Conservation (phyloP, 2,888 invertebrate species). For the Caenorhabditis sp. region DNA sequence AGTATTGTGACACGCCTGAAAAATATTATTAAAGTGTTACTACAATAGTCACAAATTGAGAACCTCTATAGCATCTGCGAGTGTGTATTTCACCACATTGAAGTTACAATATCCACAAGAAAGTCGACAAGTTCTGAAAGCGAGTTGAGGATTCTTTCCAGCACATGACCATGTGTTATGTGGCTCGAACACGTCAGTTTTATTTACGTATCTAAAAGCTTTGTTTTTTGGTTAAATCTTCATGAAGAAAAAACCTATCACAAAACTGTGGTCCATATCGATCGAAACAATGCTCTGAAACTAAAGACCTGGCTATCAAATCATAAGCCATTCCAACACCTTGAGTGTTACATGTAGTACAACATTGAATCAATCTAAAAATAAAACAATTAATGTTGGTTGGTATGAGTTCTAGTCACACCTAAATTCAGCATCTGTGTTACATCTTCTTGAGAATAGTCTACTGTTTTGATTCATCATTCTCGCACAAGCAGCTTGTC, state of each 20-base stretch:
- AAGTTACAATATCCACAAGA: constrained; percentile 64
- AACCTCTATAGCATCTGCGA: constrained; percentile 57
- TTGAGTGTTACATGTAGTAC: constrained; percentile 56
- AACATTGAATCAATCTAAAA: constrained; percentile 57
- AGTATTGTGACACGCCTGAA: constrained; percentile 30
- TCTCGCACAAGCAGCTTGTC: constrained; percentile 50
- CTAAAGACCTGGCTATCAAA: constrained; percentile 57
- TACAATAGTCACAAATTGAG: constrained; percentile 11
- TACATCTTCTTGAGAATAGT: constrained; percentile 54
- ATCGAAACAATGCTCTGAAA: constrained; percentile 60
- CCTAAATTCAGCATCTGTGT: constrained; percentile 59
- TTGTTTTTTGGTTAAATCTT: neutral
- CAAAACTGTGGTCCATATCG: constrained; percentile 59
- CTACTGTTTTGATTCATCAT: constrained; percentile 47
- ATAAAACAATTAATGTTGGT: neutral
- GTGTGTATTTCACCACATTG: constrained; percentile 55
- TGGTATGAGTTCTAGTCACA: constrained; percentile 6
- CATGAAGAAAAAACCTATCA: neutral
- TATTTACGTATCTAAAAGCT: constrained; percentile 54
- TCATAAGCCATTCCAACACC: constrained; percentile 59
- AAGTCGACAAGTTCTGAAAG: constrained; percentile 60
- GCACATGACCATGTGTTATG: constrained; percentile 58
- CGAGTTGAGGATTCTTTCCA: constrained; percentile 60
- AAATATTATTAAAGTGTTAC: neutral
- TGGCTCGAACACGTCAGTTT: constrained; percentile 60